Base-by-base conservation (phyloP, 2,113 vertebrate species). In the Oreotrochilus melanogaster region DNA sequence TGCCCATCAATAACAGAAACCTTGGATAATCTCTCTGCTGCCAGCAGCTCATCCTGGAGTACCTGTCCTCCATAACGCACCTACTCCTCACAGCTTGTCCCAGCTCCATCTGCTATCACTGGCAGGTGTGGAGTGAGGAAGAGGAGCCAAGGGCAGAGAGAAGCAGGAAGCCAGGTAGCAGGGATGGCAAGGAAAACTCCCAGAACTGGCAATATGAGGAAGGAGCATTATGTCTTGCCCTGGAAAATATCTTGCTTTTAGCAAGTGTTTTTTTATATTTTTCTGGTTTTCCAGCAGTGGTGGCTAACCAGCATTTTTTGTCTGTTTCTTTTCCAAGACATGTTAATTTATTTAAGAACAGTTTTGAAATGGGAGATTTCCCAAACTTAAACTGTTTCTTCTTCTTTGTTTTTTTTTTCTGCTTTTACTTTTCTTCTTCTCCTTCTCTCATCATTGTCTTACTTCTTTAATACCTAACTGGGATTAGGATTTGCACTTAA, bases 351-450 rank as follows among this genome's bases (percentile, higher is more conserved):
- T 31, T 54, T 67, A 54, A 48, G 23, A n/a, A 15, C 6, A 76
- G 5, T 60, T 92, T 83, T 65, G 16, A 86, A 86, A 69, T 27
- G 14, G 24, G 8, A 69, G 35, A 61, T 76, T 62, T 53, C 19
- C 11, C 14, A 58, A 71, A 50, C 8, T 71, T 45, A 1, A 5
- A 39, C 10, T 28, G 6, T 23, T 18, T 27, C 10, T 5, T 5
- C 7, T 17, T 30, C 9, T 5, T 6, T 7, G 2, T 17, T 30
- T 11, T 4, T 4, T 10, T 4, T 6, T 8, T 3, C 2, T 42
- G 8, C 6, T 62, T 61, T 14, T 69, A 15, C 14, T 79, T 39
- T 37, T 50, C 2, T 62, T 80, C 3, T 48, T 6, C 48, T 23
- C 22, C 3, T 48, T 6, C 48, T 48, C 23, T 22, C 2, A 2